Base-by-base conservation (phyloP, 2,888 invertebrate species). In the Diadegma fenestrale region DNA sequence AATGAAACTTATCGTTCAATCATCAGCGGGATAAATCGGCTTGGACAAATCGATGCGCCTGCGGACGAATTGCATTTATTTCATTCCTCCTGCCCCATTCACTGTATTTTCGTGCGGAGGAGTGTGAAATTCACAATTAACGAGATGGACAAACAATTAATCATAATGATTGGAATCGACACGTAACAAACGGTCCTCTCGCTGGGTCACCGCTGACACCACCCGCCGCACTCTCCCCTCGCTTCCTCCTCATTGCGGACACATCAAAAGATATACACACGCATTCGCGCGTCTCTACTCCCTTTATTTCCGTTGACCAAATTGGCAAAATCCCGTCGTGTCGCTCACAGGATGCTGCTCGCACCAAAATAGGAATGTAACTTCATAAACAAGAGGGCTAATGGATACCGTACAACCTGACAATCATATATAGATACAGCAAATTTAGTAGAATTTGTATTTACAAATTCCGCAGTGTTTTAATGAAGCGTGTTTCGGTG, bases 391-490 rank as follows among this genome's bases (percentile, higher is more conserved):
- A 71, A 63, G 41, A 69, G 48, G 7, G 64, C 33, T 66, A 51
- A 43, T 54, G 54, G 48, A 45, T 61, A 66, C 30, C 10, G 43
- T 63, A 58, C 33, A 68, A 14, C 51, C 41, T 26, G 64, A 71
- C 61, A 63, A 51, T 69, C 68, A 68, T 71, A 17, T 68, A 71
- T 68, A 71, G 17, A n/a, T 75, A 69, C 37, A 37, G 10, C 41
- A 63, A 58, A 19, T 71, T 77, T 30, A 1, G 48, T 64, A 63
- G 8, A 61, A 41, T 79, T 72, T 77, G 78, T 78, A 63, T 86
- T 87, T 87, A 80, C 66, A 82, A 86, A 87, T 87, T 87, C 80
- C 76, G 82, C 73, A 54, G 71, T 37, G 85, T 84, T 83, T 87
- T 85, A 84, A 87, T 86, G 88, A 87, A 87, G 71, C 78, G 76